phyloP scores from a whole-genome alignment of 2,113 vertebrate genomes.

The Hemiscyllium ocellatum region DNA sequence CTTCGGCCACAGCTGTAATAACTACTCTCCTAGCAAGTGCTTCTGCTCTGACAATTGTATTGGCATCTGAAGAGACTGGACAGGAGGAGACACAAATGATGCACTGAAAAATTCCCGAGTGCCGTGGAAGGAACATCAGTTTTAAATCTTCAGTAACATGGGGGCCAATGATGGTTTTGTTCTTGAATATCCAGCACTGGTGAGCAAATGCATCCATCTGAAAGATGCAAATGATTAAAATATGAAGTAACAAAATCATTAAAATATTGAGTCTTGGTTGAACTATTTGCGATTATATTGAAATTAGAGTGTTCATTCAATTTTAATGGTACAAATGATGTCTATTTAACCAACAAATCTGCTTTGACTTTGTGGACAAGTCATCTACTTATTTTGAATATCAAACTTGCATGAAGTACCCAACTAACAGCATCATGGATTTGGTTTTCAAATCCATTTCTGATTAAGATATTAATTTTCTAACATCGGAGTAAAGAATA shows the following conservation, averaged over 20 bases:
- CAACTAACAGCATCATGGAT: neutral
- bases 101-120: conserved; percentile 77
- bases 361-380: neutral
- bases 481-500: neutral
- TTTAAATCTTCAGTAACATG: conserved; percentile 81
- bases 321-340: neutral
- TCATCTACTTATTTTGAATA: neutral
- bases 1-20: conserved; percentile 79
- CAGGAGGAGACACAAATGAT: conserved; percentile 79
- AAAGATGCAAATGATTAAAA: conserved; percentile 39
- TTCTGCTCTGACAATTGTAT: conserved; percentile 66
- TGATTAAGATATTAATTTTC: neutral
- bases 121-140: conserved; percentile 77
- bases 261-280: neutral
- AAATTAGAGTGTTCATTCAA: neutral
- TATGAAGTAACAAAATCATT: too few relatives aligned
- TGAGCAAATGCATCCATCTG: conserved; percentile 73
- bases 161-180: conserved; percentile 79
- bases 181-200: conserved; percentile 88
- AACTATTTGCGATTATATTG: neutral
- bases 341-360: neutral
- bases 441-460: neutral
- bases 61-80: conserved; percentile 73
- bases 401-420: neutral
- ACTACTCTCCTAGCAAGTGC: conserved; percentile 74